Base-by-base conservation (phyloP, 2,888 invertebrate species). In the Eupeodes luniger region DNA sequence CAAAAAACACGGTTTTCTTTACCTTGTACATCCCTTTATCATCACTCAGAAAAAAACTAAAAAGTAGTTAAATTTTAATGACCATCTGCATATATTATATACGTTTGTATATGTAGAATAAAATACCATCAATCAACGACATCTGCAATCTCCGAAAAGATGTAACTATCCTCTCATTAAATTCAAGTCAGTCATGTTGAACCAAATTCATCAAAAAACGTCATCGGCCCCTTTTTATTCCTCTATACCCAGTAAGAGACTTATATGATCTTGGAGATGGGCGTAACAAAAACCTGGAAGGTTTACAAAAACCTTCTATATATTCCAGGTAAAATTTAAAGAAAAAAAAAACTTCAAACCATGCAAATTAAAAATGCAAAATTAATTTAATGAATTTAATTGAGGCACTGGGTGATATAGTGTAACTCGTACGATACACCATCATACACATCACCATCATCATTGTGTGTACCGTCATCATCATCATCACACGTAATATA, bases 331-430 rank as follows among this genome's bases (percentile, higher is more conserved):
- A n/a, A 16, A 34, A 59, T 0, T 2, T 3, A 27, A 27, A 47
- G 5, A 5, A 19, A 19, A 19, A 4, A 19, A 2, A 9, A 14
- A 36, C 14, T 16, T 40, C 53, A 69, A 69, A 51, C 66, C 61
- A 51, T 53, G 59, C 59, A 49, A 69, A 78, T 61, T 78, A 49
- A 69, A 77, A 47, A 66, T 61, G 75, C 69, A 66, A 83, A 83
- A 78, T 74, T 78, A 64, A 74, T 72, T 83, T 74, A 83, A 66
- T 66, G 78, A 72, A 78, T 61, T 74, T 83, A 83, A 83, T 83
- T 79, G 34, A 67, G 77, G 40, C 67, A 66, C 14, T 67, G 57
- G 82, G 55, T 76, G 82, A 55, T 82, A 57, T 69, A 27, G 27
- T 27, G 27, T 27, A 27, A 27, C 27, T 27, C 27, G 70, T 62